Evolutionary conservation across 1,140 invertebrate species (phyloP).

Genomic region (Nymphalis io): DNA sequence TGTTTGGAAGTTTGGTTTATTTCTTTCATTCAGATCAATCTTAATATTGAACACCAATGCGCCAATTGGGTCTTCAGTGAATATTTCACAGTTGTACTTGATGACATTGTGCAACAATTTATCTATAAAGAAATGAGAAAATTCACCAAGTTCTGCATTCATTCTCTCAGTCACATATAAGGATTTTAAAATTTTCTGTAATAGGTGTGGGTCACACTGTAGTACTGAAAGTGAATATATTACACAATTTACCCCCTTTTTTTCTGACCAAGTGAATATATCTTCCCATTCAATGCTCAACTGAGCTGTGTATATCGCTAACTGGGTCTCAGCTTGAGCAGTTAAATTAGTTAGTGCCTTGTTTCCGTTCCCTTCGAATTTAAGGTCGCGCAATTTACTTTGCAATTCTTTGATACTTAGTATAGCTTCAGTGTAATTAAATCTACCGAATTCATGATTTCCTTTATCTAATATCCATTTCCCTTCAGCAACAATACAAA

Average conservation of each 20-base stretch:
- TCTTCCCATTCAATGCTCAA: conserved; percentile 71
- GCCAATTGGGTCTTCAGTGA: conserved; percentile 66
- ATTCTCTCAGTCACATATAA: conserved; percentile 60
- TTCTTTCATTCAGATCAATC: conserved; percentile 60
- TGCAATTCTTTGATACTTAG: conserved; percentile 55
- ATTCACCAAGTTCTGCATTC: conserved; percentile 61
- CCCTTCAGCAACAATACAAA: conserved; percentile 58
- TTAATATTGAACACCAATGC: conserved; percentile 71
- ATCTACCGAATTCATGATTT: conserved; percentile 62
- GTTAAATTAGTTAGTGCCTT: conserved; percentile 56
- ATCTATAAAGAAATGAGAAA: conserved; percentile 70
- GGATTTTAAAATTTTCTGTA: conserved; percentile 66
- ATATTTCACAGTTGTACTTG: conserved; percentile 72
- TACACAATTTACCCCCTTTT: conserved; percentile 53
- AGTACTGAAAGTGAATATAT: conserved; percentile 67
- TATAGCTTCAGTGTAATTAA: conserved; percentile 66
- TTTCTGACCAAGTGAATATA: conserved; percentile 67
- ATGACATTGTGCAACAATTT: conserved; percentile 66
- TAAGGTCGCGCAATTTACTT: conserved; percentile 50
- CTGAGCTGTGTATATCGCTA: conserved; percentile 61
- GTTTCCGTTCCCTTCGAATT: conserved; percentile 57
- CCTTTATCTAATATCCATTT: conserved; percentile 56
- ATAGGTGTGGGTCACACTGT: conserved; percentile 60
- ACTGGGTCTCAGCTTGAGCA: conserved; percentile 61
- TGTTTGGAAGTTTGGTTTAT: conserved; percentile 66